Conservation (phyloP, 2,113 vertebrate genomes). For the Etia nguti region DNA sequence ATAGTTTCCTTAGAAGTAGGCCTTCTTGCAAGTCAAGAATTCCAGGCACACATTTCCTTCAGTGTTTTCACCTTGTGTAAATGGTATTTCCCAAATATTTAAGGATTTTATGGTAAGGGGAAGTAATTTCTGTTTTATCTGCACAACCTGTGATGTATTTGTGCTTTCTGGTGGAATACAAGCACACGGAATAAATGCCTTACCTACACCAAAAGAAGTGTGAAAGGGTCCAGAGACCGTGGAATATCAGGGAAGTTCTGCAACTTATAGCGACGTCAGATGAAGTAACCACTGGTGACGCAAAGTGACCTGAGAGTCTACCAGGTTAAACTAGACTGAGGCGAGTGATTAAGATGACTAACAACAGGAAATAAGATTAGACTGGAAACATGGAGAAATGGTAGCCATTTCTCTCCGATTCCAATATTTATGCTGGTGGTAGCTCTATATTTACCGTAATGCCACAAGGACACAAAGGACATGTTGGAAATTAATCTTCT, state of each 20-base stretch:
- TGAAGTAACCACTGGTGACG: not conserved
- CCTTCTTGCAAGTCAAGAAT: not conserved
- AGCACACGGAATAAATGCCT: not conserved
- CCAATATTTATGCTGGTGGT: not conserved
- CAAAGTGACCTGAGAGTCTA: too few relatives aligned
- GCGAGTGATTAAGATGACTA: not conserved
- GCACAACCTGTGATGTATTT: not conserved
- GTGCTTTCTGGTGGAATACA: not conserved
- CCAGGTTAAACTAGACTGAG: too few relatives aligned
- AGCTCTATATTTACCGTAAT: not conserved
- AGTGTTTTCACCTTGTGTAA: not conserved
- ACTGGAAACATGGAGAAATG: not conserved
- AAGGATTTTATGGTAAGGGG: not conserved
- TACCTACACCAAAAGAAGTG: not conserved
- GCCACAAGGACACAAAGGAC: fast-evolving
- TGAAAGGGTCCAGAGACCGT: not conserved
- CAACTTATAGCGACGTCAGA: fast-evolving
- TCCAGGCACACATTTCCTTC: not conserved
- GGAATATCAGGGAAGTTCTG: not conserved
- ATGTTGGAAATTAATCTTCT: not conserved
- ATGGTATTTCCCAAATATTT: not conserved
- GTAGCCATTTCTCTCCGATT: not conserved
- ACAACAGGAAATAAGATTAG: not conserved
- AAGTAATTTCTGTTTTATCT: not conserved
- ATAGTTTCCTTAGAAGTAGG: not conserved